These are phyloP conservation scores for Bostrychus sinensis DNA, from an alignment of 2,113 vertebrate species.

Conservation along the genomic window DNA sequence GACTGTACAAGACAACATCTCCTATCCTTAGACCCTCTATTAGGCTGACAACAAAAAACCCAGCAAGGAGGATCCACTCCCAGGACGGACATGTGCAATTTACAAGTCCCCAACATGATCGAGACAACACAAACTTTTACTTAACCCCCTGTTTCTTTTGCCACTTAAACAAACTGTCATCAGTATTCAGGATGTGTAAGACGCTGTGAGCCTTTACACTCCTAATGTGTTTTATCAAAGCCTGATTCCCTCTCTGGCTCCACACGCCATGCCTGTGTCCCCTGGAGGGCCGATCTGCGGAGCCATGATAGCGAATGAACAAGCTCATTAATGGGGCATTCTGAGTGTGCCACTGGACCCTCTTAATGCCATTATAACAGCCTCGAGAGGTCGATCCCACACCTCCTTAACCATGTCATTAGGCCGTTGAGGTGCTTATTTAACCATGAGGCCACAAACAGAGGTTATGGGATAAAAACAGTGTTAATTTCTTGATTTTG, in stretches of 20 bases:
- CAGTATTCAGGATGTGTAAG: neutral
- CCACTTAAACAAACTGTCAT: neutral
- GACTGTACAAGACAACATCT: no score
- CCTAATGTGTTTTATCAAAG: neutral
- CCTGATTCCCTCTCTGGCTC: neutral
- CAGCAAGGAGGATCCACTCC: no score
- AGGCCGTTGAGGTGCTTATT: neutral
- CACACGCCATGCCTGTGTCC: neutral
- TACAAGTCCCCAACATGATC: no score
- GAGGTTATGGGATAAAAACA: neutral
- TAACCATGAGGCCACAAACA: neutral
- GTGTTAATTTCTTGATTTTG: neutral
- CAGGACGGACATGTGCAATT: no score
- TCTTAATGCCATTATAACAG: neutral
- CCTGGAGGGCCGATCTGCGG: neutral
- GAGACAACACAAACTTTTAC: no score
- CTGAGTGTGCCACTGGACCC: neutral
- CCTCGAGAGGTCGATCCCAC: neutral
- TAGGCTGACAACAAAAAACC: no score
- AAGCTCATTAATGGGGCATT: neutral
- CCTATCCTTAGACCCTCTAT: no score
- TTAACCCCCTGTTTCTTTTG: no score
- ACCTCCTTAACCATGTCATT: conserved; percentile 1
- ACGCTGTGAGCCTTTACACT: neutral
- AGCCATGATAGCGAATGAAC: neutral